These are phyloP conservation scores for Lacanobia wlatinum DNA, from an alignment of 2,888 invertebrate genomes.

Conservation along the genomic window DNA sequence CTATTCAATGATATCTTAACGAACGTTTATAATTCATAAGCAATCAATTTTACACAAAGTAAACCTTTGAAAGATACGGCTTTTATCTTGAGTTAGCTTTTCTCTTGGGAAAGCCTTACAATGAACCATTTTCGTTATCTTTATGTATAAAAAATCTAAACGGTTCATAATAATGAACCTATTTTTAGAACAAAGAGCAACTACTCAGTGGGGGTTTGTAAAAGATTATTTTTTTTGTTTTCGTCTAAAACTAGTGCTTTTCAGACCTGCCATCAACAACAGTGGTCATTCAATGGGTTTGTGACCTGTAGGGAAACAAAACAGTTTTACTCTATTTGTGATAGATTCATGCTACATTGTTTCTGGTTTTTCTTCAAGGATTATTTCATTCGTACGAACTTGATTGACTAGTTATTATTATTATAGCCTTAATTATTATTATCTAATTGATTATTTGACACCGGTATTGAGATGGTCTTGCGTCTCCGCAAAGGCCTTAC, in stretches of 20 bases:
- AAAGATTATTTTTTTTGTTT: background rate
- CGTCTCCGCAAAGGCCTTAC: too few species aligned
- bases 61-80: constrained; percentile 6
- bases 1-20: constrained; percentile 27
- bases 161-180: background rate
- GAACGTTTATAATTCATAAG: constrained; percentile 34
- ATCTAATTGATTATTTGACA: too few species aligned
- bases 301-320: too few species aligned
- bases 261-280: background rate
- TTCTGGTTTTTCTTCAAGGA: too few species aligned
- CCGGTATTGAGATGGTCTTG: too few species aligned
- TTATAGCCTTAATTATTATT: too few species aligned
- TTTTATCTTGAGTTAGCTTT: constrained; percentile 24
- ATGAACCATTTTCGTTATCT: constrained; percentile 26
- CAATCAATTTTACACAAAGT: constrained; percentile 33
- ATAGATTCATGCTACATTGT: too few species aligned
- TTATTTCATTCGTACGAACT: too few species aligned
- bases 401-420: too few species aligned
- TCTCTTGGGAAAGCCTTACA: background rate
- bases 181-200: background rate
- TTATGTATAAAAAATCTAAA: constrained; percentile 26
- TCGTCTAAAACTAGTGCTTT: background rate
- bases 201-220: background rate
- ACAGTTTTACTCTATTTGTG: too few species aligned
- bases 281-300: too few species aligned